Evolutionary conservation across 2,797 vertebrate genomes (phyloP).

Genomic region (Labroides dimidiatus): DNA sequence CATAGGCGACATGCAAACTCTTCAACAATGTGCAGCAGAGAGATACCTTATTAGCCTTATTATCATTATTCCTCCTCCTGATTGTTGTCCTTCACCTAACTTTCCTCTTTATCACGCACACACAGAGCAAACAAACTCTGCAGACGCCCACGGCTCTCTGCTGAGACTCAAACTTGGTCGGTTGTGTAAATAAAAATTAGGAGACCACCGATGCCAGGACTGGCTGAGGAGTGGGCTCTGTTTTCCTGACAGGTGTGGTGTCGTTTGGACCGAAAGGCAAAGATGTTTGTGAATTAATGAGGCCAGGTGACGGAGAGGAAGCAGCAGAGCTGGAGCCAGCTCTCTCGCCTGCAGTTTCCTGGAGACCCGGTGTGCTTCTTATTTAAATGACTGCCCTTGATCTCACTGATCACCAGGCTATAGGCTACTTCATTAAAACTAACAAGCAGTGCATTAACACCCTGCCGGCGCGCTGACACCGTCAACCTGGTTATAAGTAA

Average conservation of each 20-base stretch:
- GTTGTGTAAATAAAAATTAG: conserved; percentile 41
- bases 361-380: conserved; percentile 49
- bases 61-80: conserved; percentile 70
- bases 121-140: conserved; percentile 64
- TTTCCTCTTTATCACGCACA: conserved; percentile 72
- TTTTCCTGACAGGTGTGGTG: conserved; percentile 67
- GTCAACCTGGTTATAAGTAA: conserved; percentile 44
- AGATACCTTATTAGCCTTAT: conserved; percentile 81
- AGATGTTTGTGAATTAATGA: conserved; percentile 69
- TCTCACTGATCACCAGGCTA: conserved; percentile 73
- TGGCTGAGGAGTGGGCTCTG: conserved; percentile 56
- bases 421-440: conserved; percentile 74
- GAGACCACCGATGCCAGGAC: conserved; percentile 61
- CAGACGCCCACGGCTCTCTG: conserved; percentile 54
- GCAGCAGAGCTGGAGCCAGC: conserved; percentile 36
- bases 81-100: conserved; percentile 79
- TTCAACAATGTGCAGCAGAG: conserved; percentile 77
- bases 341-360: conserved; percentile 59
- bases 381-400: conserved; percentile 71
- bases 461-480: conserved; percentile 52
- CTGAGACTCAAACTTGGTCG: conserved; percentile 45
- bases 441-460: conserved; percentile 67
- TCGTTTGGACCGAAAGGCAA: conserved; percentile 58
- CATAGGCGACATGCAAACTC: conserved; percentile 72
- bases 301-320: conserved; percentile 54